phyloP scores from a whole-genome alignment of 2,797 vertebrate genomes.

The Scomberomorus guttatus region DNA sequence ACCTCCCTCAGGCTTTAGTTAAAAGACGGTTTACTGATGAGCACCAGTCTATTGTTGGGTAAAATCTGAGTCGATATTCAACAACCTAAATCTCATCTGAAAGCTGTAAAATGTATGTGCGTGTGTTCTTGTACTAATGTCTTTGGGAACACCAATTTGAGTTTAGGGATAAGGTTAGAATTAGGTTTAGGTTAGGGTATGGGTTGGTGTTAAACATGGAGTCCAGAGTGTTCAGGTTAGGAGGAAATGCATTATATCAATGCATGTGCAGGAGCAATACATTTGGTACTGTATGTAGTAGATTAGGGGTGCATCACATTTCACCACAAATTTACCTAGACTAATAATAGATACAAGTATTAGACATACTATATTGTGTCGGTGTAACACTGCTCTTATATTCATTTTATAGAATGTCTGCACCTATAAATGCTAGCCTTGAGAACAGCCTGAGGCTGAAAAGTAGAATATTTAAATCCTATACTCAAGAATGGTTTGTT shows the following conservation, averaged over 20 bases:
- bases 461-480: conserved; percentile 28
- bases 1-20: conserved; percentile 56
- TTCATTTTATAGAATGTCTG: conserved; percentile 6
- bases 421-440: conserved; percentile 2
- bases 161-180: neutral
- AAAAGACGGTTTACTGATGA: conserved; percentile 46
- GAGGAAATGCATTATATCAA: neutral
- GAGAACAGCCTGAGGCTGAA: conserved; percentile 28
- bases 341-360: neutral
- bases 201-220: no score
- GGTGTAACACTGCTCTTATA: neutral
- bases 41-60: conserved; percentile 41
- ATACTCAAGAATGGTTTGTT: conserved; percentile 30
- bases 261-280: neutral
- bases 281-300: neutral
- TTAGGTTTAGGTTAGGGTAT: neutral
- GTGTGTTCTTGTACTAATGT: neutral
- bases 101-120: conserved; percentile 9
- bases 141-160: neutral
- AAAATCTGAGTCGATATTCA: conserved; percentile 45
- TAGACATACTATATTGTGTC: neutral
- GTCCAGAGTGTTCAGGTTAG: neutral
- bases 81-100: conserved; percentile 42
- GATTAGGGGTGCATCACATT: neutral
- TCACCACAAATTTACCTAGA: neutral